phyloP scores from a whole-genome alignment of 2,797 vertebrate species.

The Alca torda region DNA sequence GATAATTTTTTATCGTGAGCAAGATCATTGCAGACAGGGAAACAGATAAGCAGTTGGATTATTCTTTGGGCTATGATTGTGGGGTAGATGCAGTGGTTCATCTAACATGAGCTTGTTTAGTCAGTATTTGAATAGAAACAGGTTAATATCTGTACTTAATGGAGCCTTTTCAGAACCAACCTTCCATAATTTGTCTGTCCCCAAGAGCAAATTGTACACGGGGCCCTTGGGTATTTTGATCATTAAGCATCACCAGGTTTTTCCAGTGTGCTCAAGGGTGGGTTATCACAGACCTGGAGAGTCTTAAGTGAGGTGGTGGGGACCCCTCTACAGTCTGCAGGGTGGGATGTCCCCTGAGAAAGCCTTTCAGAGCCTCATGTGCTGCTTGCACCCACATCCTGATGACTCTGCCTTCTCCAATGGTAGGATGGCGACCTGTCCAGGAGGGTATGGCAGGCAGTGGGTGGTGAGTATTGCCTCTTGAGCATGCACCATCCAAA shows the following conservation, averaged over 20 bases:
- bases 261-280: not conserved
- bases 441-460: not conserved
- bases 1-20: accelerated
- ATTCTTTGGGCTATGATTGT: not conserved
- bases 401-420: not conserved
- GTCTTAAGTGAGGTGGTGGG: not conserved
- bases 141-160: not conserved
- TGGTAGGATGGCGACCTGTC: not conserved
- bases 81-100: not conserved
- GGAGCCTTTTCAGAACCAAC: not conserved
- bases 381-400: not conserved
- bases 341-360: not conserved
- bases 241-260: not conserved
- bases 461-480: not conserved
- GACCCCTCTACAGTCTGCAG: not conserved
- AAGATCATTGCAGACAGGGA: not conserved
- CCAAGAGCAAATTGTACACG: not conserved
- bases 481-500: not conserved
- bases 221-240: not conserved
- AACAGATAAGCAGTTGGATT: not conserved
- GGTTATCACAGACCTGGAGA: not conserved
- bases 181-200: not conserved
- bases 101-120: not conserved
- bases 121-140: not conserved
- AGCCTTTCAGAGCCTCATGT: not conserved